Percentiles rank a stretch among this genome's conserved stretches.
Evolutionary conservation across 2,888 invertebrate genomes (phyloP).

Genomic region (Stenotaenia linearis): DNA sequence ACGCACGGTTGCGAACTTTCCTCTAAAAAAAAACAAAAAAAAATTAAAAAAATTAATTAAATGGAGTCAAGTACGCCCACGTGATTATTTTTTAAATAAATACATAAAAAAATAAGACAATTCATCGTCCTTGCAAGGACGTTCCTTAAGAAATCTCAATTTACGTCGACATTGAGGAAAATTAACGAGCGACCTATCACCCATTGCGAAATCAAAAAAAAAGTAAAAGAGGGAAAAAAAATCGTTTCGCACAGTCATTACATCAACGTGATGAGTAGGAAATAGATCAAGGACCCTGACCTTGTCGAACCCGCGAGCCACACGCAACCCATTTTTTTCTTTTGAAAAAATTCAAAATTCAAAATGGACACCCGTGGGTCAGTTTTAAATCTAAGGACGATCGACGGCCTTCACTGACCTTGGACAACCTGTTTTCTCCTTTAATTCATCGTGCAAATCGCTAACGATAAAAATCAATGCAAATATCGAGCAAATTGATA

Average conservation of each 20-base stretch:
- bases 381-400: too few species aligned
- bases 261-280: background rate
- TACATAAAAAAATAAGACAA: too few species aligned
- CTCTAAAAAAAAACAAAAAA: slow-evolving; percentile 61
- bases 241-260: too few species aligned
- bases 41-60: background rate
- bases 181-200: background rate
- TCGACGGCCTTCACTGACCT: too few species aligned
- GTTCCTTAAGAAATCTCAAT: background rate
- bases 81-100: too few species aligned
- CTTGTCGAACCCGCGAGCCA: background rate
- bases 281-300: background rate
- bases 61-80: background rate
- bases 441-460: too few species aligned
- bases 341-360: background rate
- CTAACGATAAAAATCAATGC: too few species aligned
- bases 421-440: too few species aligned
- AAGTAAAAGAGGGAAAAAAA: background rate
- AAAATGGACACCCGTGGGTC: background rate
- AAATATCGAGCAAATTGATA: too few species aligned
- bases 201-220: background rate
- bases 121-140: background rate
- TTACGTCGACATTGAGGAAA: background rate
- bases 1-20: slow-evolving; percentile 92
- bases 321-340: background rate